Base-by-base conservation (phyloP, 2,888 invertebrate species). In the Ornithoptera alexandrae region DNA sequence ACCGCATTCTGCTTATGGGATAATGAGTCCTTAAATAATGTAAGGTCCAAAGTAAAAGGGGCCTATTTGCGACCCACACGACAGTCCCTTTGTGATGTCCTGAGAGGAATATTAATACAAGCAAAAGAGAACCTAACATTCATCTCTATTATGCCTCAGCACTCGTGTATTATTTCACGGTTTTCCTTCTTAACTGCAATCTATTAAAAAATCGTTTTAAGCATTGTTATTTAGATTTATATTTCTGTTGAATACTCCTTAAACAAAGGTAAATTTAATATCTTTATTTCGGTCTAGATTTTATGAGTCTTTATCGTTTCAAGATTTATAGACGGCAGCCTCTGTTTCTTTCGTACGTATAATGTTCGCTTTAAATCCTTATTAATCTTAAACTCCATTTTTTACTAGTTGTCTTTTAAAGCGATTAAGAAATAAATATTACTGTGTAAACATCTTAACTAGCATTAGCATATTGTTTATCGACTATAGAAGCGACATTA, bases 1-100 rank as follows among this genome's bases (percentile, higher is more conserved):
- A 72, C 74, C 73, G 75, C 74, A 78, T 82, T 83, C 84, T 82
- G 81, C 84, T 83, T 81, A 81, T 81, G 78, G 78, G 76, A 76
- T 66, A 68, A 70, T 72, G 59, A 64, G 50, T 30, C 46, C 66
- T 56, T 65, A 68, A 70, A 72, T 72, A 68, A 63, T 72, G 70
- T 66, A 70, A 66, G 58, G 53, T 30, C 57, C 56, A 12, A 22
- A 30, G 10, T 56, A n/a, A 62, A 30, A 36, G 42, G 60, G 39
- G 7, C 22, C 64, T 62, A 62, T 62, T 62, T 62, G 56, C 60
- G 36, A 58, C 53, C 22, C n/a, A n/a, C 61, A 67, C 71, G 66
- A 67, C 65, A 70, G 68, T 57, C 46, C 63, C 65, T 66, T 70
- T 70, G 66, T 66, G 69, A 24, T 70, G 69, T 70, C 69, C 30